Evolutionary conservation across 2,797 vertebrate species (phyloP).

Genomic region (Euphonia xanthogaster): DNA sequence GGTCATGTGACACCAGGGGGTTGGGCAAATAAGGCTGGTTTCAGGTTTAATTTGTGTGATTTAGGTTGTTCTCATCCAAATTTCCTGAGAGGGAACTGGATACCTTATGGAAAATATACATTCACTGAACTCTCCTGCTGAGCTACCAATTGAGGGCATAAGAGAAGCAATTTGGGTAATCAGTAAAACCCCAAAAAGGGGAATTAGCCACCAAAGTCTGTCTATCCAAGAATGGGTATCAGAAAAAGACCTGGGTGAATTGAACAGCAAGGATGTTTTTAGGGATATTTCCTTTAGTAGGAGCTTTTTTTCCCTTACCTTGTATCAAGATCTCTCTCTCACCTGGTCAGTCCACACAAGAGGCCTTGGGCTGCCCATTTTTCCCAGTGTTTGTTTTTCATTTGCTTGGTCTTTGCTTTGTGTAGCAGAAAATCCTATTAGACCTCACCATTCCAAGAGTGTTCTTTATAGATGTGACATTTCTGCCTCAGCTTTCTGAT

Average conservation of each 20-base stretch:
- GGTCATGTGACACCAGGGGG: neutral
- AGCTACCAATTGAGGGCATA: neutral
- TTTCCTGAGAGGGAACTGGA: neutral
- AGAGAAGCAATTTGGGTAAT: neutral
- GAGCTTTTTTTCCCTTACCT: neutral
- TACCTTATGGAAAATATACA: neutral
- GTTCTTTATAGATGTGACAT: neutral
- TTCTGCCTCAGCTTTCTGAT: slow-evolving; percentile 3
- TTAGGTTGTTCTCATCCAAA: neutral
- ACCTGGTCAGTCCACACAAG: neutral
- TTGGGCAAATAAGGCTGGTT: neutral
- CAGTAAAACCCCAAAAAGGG: neutral
- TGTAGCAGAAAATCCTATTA: neutral
- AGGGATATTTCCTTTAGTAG: neutral
- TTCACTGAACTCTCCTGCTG: neutral
- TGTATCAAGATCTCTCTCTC: neutral
- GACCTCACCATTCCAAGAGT: neutral
- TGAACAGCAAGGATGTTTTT: neutral
- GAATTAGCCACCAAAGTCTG: neutral
- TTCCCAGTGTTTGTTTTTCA: neutral
- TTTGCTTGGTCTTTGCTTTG: neutral
- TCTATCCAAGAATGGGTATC: neutral
- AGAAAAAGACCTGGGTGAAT: neutral
- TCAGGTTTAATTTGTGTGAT: neutral
- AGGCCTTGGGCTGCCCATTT: neutral